These are phyloP conservation scores for Thrips palmi DNA, from an alignment of 1,140 invertebrate genomes.

Conservation along the genomic window DNA sequence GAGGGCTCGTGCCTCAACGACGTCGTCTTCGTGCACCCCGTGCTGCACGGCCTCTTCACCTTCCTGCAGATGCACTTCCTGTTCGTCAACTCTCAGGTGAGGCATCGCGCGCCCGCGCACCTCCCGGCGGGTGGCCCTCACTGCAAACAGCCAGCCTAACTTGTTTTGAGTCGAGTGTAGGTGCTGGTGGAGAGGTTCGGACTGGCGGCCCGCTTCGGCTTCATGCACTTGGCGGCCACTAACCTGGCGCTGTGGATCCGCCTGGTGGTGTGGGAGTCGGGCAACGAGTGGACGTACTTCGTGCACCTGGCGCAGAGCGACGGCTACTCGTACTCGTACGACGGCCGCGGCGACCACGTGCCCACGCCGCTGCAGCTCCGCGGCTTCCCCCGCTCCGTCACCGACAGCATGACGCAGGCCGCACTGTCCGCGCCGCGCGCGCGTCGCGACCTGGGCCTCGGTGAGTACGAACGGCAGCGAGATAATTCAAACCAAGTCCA, in stretches of 20 bases:
- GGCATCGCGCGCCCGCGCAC: conserved; percentile 2
- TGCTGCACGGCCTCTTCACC: conserved; percentile 46
- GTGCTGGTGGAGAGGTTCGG: conserved; percentile 36
- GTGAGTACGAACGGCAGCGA: conserved; percentile 12
- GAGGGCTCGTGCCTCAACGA: conserved; percentile 33
- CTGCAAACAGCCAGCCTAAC: not conserved
- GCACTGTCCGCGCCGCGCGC: too few relatives aligned
- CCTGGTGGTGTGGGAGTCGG: conserved; percentile 38
- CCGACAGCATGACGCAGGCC: too few relatives aligned
- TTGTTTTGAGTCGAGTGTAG: conserved; percentile 21
- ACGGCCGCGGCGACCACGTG: conserved; percentile 14
- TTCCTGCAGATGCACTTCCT: conserved; percentile 52
- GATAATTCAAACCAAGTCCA: too few relatives aligned
- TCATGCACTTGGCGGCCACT: conserved; percentile 39
- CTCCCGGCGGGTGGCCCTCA: not conserved
- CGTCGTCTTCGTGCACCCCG: conserved; percentile 37
- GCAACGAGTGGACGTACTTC: conserved; percentile 32
- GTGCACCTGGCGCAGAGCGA: conserved; percentile 25
- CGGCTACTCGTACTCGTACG: conserved; percentile 8
- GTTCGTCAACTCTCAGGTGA: conserved; percentile 48
- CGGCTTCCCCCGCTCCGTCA: conserved; percentile 25
- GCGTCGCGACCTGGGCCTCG: conserved; percentile 12
- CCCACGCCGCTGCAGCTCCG: conserved; percentile 26
- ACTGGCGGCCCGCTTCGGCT: conserved; percentile 31
- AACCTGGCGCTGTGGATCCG: conserved; percentile 38